phyloP scores from a whole-genome alignment of 2,797 vertebrate species.

The Miichthys miiuy region DNA sequence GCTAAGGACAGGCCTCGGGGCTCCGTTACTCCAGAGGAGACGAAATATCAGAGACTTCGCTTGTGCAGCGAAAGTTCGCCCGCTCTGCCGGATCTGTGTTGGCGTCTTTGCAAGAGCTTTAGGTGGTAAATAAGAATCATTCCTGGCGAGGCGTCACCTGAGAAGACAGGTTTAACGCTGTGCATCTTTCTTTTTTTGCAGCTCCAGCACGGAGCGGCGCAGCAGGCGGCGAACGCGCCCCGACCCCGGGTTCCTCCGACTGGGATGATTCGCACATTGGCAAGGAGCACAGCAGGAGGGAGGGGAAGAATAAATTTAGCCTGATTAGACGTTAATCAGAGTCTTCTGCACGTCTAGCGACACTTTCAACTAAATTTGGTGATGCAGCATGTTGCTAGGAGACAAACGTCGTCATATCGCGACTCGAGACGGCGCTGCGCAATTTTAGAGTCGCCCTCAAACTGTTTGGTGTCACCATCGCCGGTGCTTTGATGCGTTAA shows the following conservation, averaged over 20 bases:
- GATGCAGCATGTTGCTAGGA: slow-evolving; percentile 46
- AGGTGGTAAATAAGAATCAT: slow-evolving; percentile 45
- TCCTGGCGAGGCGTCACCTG: slow-evolving; percentile 10
- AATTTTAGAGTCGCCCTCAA: slow-evolving; percentile 49
- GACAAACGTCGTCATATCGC: slow-evolving; percentile 40
- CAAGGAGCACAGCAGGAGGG: slow-evolving; percentile 44
- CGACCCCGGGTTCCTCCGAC: slow-evolving; percentile 2
- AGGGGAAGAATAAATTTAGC: not conserved
- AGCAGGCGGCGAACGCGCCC: slow-evolving; percentile 32
- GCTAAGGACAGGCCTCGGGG: slow-evolving; percentile 32
- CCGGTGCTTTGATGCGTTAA: slow-evolving; percentile 36
- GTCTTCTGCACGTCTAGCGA: slow-evolving; percentile 5
- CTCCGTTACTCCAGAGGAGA: not conserved
- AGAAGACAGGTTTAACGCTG: slow-evolving; percentile 9
- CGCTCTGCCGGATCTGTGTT: not conserved
- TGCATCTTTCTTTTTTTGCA: slow-evolving; percentile 1
- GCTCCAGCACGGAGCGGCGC: not conserved
- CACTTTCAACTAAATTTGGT: not conserved
- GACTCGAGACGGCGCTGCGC: slow-evolving; percentile 1
- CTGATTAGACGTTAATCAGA: slow-evolving; percentile 47
- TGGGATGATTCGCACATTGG: slow-evolving; percentile 53
- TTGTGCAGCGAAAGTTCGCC: not conserved
- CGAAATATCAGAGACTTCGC: slow-evolving; percentile 1
- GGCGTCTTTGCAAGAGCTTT: not conserved
- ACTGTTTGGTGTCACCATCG: slow-evolving; percentile 41